These are phyloP conservation scores for Sapajus apella DNA, from an alignment of 2,113 vertebrate genomes.

Conservation along the genomic window DNA sequence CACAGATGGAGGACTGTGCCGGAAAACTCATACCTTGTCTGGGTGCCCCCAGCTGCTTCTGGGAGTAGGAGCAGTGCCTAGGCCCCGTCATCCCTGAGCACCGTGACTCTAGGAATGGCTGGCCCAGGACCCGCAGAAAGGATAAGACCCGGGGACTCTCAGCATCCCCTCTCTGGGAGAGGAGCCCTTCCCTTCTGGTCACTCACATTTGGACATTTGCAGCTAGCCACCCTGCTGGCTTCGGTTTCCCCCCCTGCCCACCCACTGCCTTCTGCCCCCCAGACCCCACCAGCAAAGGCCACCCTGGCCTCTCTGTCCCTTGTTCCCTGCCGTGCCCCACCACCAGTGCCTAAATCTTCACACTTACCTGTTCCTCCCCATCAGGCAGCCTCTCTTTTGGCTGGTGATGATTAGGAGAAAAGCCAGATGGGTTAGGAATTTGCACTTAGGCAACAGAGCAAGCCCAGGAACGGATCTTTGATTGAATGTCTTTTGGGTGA, in stretches of 20 bases:
- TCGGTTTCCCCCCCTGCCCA: background rate
- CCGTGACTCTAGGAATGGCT: background rate
- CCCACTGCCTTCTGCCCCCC: background rate
- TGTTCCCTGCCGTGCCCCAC: background rate
- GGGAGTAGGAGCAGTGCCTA: background rate
- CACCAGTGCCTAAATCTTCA: conserved; percentile 44
- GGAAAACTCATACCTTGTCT: background rate
- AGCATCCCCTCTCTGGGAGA: background rate
- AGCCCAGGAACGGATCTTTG: background rate
- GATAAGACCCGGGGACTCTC: background rate
- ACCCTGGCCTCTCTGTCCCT: background rate
- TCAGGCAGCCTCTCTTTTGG: background rate
- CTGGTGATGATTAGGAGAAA: background rate
- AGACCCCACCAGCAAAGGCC: background rate
- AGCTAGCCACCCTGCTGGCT: background rate
- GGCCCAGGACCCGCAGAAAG: background rate
- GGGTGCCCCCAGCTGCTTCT: background rate
- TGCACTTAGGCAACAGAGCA: background rate
- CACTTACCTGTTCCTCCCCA: background rate
- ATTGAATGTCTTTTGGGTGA: background rate
- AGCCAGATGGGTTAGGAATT: background rate
- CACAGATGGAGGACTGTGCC: background rate
- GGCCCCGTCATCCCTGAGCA: background rate
- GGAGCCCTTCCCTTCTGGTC: background rate
- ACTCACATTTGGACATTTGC: background rate